Percentiles rank a stretch among this genome's conserved stretches.
Evolutionary conservation across 2,113 vertebrate genomes (phyloP).

Genomic region (Lucifuga dentata): DNA sequence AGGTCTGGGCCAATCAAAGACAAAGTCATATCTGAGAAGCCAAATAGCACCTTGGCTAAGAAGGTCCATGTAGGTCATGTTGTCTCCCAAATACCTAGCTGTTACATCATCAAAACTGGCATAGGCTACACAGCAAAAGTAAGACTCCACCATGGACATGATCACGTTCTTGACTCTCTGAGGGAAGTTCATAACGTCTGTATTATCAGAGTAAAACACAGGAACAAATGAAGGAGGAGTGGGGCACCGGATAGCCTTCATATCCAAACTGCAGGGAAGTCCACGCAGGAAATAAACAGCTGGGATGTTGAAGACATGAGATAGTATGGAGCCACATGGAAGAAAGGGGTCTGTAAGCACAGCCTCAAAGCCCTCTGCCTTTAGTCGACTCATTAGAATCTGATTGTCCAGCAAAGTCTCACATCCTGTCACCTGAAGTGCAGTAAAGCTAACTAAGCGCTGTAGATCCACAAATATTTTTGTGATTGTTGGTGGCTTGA

Average conservation of each 20-base stretch:
- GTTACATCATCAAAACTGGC: conserved; percentile 70
- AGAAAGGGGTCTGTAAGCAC: conserved; percentile 86
- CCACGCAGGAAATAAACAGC: conserved; percentile 84
- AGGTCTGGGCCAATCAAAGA: conserved; percentile 86
- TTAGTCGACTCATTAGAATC: conserved; percentile 78
- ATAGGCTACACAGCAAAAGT: conserved; percentile 61
- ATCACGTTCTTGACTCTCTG: conserved; percentile 85
- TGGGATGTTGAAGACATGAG: conserved; percentile 83
- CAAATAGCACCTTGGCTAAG: conserved; percentile 82
- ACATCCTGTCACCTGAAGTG: conserved; percentile 69
- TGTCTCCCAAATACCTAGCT: conserved; percentile 74
- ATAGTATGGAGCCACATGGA: conserved; percentile 87
- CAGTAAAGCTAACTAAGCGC: conserved; percentile 62
- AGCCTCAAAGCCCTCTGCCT: conserved; percentile 78
- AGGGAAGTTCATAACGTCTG: conserved; percentile 84
- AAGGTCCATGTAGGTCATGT: conserved; percentile 77
- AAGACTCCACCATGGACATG: conserved; percentile 19
- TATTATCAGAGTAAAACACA: conserved; percentile 26
- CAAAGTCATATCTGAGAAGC: conserved; percentile 88
- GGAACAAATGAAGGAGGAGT: conserved; percentile 86
- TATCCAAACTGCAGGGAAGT: conserved; percentile 82
- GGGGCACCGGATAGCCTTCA: conserved; percentile 81
- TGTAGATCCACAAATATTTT: conserved; percentile 46
- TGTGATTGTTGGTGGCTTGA: background rate
- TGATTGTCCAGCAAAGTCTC: conserved; percentile 76